Base-by-base conservation (phyloP, 1,140 invertebrate species). In the Drosophila ohnishii region DNA sequence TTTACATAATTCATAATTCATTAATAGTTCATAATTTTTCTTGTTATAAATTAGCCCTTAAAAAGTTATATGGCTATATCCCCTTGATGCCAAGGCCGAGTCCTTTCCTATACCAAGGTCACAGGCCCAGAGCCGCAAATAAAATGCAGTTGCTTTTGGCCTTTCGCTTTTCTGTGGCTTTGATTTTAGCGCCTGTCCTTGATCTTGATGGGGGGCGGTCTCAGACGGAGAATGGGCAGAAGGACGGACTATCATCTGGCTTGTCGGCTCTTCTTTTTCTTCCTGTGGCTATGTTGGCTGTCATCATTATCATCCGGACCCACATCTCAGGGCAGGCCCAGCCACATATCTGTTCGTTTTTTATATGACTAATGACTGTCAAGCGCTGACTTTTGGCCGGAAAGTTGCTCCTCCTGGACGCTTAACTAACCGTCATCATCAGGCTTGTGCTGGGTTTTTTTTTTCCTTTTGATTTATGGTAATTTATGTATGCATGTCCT, bases 291-390 rank as follows among this genome's bases (percentile, higher is more conserved):
- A 37, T 87, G 69, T 67, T 65, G 60, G 37, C 79, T 88, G 69
- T 73, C 74, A 81, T 79, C 80, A 74, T 85, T 77, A 80, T 84
- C 64, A 45, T 80, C 48, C 53, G 42, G 61, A 84, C 73, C 62
- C 64, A 79, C 63, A 88, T 69, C 78, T 69, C 78, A 81, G 58
- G 32, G 37, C 74, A 56, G 48, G 48, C 1, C 59, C 28, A 16
- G 28, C 50, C 73, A 75, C 34, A 69, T 45, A 70, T 70, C 63
- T 57, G 75, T 56, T 65, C 64, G 62, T 65, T 22, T 87, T 87
- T 88, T 45, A 74, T 72, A 80, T 83, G 74, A 75, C 83, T 88
- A 88, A 87, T 87, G 85, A 88, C 69, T 87, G 83, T 87, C 83
- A 87, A 59, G 61, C 83, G 58, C 53, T 75, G 69, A 81, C 65